Percentiles rank a stretch among this genome's conserved stretches.
These are phyloP conservation scores for Apis florea DNA, from an alignment of 1,140 invertebrate genomes.

Conservation along the genomic window DNA sequence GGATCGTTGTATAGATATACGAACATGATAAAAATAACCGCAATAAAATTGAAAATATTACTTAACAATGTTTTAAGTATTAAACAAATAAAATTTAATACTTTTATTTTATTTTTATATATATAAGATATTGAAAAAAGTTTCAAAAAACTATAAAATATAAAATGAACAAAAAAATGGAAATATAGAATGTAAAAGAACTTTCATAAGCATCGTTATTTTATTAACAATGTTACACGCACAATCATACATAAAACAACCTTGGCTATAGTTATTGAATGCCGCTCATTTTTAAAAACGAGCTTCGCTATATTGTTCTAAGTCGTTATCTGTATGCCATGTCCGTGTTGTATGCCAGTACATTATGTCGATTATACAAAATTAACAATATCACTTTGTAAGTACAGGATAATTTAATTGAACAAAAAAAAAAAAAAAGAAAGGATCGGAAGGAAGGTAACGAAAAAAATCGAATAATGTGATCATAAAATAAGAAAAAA, in stretches of 20 bases:
- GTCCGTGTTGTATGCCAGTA: constrained; percentile 65
- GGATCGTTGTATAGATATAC: not conserved
- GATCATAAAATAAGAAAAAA: constrained; percentile 41
- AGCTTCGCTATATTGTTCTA: constrained; percentile 68
- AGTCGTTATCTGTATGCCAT: constrained; percentile 79
- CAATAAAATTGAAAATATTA: not conserved
- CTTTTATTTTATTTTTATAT: not conserved
- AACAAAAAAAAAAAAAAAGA: constrained; percentile 2
- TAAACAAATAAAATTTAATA: not conserved
- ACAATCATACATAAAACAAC: constrained; percentile 80
- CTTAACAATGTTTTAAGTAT: not conserved
- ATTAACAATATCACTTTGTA: constrained; percentile 38
- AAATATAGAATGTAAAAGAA: not conserved
- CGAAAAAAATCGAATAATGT: not conserved
- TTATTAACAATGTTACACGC: constrained; percentile 79
- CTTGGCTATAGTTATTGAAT: constrained; percentile 74
- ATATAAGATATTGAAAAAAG: not conserved
- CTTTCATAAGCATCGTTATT: constrained; percentile 77
- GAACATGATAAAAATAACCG: not conserved
- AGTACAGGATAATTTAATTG: constrained; percentile 41
- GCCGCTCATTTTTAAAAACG: constrained; percentile 67
- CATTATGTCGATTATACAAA: constrained; percentile 32
- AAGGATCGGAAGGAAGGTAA: not conserved
- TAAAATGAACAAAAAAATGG: not conserved
- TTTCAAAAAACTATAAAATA: not conserved